Base-by-base conservation (phyloP, 1,140 invertebrate genomes). In the Bursaphelenchus mucronatus region DNA sequence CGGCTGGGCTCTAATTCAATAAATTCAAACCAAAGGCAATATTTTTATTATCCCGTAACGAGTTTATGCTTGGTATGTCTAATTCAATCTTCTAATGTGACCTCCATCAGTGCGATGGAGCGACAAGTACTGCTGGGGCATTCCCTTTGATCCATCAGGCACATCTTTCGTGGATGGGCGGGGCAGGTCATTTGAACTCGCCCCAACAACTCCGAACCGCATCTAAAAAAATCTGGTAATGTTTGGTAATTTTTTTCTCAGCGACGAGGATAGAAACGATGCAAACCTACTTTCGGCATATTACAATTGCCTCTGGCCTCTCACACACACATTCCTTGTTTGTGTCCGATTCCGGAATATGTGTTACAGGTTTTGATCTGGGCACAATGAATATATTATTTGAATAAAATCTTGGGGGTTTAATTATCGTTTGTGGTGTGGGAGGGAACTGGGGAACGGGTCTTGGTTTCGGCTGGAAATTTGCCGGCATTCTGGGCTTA, bases 131-230 rank as follows among this genome's bases (percentile, higher is more conserved):
- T 11, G 17, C 72, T 69, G 10, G 61, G 21, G 43, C 68, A 70
- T 57, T 71, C 68, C 40, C 52, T 45, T 17, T 63, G 51, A 44
- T 70, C 68, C 68, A 70, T 70, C 64, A 70, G 39, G 8, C 40
- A 15, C n/a, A 70, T 66, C 9, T 58, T 53, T n/a, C 56, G 43
- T 30, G 68, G 68, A 65, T 70, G 68, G 13, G 50, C 56, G 15
- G 44, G 54, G 17, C 68, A 70, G 41, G 15, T 66, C 47, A 11
- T 7, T 13, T 71, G 66, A 8, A 68, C 69, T n/a, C 66, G 66
- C 8, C 69, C 66, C 39, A 71, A 40, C 53, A 68, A 52, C 17
- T 68, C 66, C 13, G 59, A 46, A 21, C 66, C 66, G 21, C 66
- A 68, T 44, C 66, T 68, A 40, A 40, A 70, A 70, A 6, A 11